Evolutionary conservation across 2,113 vertebrate species (phyloP).

Genomic region (Crotalus helleri): DNA sequence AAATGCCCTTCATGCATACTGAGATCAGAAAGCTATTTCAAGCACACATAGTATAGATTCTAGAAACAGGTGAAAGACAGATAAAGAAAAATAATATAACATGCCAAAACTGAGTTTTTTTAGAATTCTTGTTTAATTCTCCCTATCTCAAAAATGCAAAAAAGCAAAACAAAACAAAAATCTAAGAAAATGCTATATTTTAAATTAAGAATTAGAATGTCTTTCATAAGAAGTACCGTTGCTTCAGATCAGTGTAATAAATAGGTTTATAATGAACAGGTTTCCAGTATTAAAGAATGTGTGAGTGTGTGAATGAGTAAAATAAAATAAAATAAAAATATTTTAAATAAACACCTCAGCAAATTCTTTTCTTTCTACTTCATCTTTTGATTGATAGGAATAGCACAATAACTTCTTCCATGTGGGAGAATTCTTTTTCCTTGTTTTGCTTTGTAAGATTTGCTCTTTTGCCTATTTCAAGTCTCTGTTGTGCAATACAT

Average conservation of each 20-base stretch:
- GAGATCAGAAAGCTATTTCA: slow-evolving; percentile 3
- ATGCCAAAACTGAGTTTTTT: background rate
- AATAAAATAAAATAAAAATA: too few relatives aligned
- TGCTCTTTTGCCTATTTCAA: background rate
- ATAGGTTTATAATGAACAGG: background rate
- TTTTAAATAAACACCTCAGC: background rate
- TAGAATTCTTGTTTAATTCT: background rate
- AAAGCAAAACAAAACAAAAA: background rate
- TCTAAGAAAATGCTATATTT: background rate
- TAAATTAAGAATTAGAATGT: background rate
- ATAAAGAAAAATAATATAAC: background rate
- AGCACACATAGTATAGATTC: slow-evolving; percentile 5
- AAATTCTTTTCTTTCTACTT: background rate
- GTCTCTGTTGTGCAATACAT: background rate
- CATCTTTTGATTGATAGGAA: background rate
- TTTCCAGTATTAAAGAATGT: background rate
- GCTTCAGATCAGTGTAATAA: background rate
- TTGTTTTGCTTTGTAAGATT: background rate
- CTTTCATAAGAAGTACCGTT: background rate
- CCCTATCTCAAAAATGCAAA: background rate
- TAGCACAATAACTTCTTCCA: background rate
- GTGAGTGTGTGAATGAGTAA: background rate
- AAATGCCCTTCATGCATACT: slow-evolving; percentile 10
- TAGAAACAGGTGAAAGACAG: background rate
- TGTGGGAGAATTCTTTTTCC: background rate